Evolutionary conservation across 2,888 invertebrate species (phyloP), one percentile per base, ranked within the genome.

Genomic region (Caenorhabditis panamensis): DNA sequence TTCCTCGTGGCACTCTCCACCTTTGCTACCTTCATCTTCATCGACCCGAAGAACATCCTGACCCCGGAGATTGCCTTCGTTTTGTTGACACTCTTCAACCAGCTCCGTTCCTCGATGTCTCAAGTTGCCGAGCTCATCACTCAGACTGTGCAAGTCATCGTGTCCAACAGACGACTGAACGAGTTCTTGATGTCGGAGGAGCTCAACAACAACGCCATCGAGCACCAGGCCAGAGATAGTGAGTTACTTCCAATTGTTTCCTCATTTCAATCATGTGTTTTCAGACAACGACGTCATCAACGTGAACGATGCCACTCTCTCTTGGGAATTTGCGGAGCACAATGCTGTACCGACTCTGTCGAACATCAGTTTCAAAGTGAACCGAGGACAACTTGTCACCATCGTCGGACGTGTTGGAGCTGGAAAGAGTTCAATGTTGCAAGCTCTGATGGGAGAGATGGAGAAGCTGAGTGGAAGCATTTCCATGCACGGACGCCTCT

Each of bases 51-150:
- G 20, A 90, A 90, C 62, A 84, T 90, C 20, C 78, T 90, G 6
- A 90, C 90, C 4, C 90, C 90, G 3, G 84, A 94, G 92, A 96
- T 94, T 92, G 97, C 97, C 91, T 98, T 98, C 93, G 97, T 97
- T 90, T 95, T 97, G 90, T 94, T 98, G 91, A 95, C 97, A 91
- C 94, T 97, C 92, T 96, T 98, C 94, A 97, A 98, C 93, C 96
- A 97, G 90, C 94, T 98, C 90, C 94, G 97, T 92, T 95, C 96
- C 92, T 97, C 97, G 90, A 94, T 98, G 92, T 95, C 95, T 92
- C 95, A 97, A 94, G 94, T 96, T 61, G 95, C 90, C 4, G 90
- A 90, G 66, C 78, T 90, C n/a, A 89, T 90, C 71, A 87, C 89
- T 2, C 89, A 89, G 73, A 90, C 90, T 6, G 90, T 90, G 4